Conservation (phyloP, 2,113 vertebrate genomes). For the Jacana jacana region DNA sequence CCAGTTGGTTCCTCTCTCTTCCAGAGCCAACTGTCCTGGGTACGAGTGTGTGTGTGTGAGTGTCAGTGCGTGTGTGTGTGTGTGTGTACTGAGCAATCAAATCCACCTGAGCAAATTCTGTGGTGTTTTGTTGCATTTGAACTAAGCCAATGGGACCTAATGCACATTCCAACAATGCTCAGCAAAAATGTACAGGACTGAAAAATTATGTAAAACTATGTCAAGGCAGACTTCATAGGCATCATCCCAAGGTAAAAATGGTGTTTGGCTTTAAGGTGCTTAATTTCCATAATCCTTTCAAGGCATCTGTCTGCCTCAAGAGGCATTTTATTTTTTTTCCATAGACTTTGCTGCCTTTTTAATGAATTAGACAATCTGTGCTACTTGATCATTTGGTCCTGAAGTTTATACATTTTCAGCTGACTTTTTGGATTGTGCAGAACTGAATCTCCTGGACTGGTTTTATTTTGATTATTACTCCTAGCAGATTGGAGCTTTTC, state of each 20-base stretch:
- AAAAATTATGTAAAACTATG: neutral
- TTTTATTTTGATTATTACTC: conserved; percentile 35
- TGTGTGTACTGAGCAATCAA: neutral
- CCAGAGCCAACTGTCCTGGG: conserved; percentile 34
- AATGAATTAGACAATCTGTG: neutral
- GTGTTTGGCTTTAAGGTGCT: conserved; percentile 26
- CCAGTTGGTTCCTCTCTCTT: conserved; percentile 48
- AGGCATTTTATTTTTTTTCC: neutral
- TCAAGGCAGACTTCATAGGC: neutral
- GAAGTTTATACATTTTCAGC: conserved; percentile 8
- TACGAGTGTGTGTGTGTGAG: neutral
- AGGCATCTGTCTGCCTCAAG: neutral
- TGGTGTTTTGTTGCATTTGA: neutral
- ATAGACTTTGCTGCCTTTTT: neutral
- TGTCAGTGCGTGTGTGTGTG: too few relatives aligned
- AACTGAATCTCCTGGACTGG: conserved; percentile 22
- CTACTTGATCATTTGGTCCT: conserved; percentile 1
- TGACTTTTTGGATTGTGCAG: conserved; percentile 42
- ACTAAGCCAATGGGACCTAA: neutral
- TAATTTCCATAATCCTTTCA: neutral
- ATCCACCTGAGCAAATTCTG: neutral
- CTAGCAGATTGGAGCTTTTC: conserved; percentile 8
- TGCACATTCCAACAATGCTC: neutral
- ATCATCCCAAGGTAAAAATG: neutral
- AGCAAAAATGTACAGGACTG: conserved; percentile 40